A percentile compares a stretch with the other conserved stretches of the same genome.
phyloP scores from a whole-genome alignment of 2,888 invertebrate genomes.

The Bugula neritina region DNA sequence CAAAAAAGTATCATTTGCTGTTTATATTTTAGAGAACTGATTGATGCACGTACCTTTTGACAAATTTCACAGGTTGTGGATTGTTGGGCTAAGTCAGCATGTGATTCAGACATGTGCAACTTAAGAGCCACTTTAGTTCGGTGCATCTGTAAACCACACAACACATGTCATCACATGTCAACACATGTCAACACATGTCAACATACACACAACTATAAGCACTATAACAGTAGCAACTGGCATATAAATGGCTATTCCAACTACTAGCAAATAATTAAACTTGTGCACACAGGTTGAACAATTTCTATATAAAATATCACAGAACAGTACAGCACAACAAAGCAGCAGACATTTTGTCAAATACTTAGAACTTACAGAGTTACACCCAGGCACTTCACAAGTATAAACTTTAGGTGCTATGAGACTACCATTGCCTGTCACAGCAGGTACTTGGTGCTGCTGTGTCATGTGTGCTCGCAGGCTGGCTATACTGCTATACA shows the following conservation, averaged over 20 bases:
- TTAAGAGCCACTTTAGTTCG: neutral
- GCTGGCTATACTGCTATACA: neutral
- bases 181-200: too few relatives aligned
- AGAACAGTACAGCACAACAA: too few relatives aligned
- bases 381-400: neutral
- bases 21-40: too few relatives aligned
- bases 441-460: neutral
- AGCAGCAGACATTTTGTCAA: too few relatives aligned
- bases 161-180: neutral
- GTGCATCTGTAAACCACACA: neutral
- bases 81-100: neutral
- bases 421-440: too few relatives aligned
- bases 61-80: neutral
- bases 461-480: constrained; percentile 8
- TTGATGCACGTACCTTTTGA: constrained; percentile 5
- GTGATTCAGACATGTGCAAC: constrained; percentile 6
- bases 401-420: neutral
- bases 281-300: too few relatives aligned
- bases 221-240: too few relatives aligned
- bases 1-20: too few relatives aligned
- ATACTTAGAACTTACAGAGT: constrained; percentile 7
- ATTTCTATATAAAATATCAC: too few relatives aligned
- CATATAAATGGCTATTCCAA: too few relatives aligned
- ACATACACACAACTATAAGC: too few relatives aligned
- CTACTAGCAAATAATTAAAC: too few relatives aligned